Percentiles rank a stretch among this genome's conserved stretches.
Conservation (phyloP, 2,888 invertebrate species). For the Artemia sinica region DNA sequence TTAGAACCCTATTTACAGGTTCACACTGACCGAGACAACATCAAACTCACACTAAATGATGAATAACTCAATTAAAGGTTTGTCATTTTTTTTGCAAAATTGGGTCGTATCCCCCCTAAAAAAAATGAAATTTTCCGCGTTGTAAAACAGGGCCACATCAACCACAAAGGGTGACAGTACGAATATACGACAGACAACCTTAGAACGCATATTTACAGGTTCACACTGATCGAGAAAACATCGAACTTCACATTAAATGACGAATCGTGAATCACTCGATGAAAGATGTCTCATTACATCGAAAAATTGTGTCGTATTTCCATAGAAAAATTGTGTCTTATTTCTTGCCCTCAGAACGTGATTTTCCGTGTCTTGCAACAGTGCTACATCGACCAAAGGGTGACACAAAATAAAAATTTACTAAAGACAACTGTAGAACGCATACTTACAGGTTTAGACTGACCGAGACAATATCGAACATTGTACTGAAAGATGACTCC, state of each 20-base stretch:
- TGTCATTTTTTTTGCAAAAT: no score
- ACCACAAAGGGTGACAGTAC: slow-evolving; percentile 14
- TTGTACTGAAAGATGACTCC: slow-evolving; percentile 94
- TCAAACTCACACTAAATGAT: not conserved
- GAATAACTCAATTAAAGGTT: not conserved
- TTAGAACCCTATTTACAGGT: no score
- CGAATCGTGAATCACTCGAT: slow-evolving; percentile 43
- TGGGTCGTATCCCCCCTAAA: no score
- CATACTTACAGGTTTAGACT: slow-evolving; percentile 66
- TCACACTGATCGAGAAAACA: slow-evolving; percentile 87
- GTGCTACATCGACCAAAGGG: no score
- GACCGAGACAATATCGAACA: slow-evolving; percentile 85
- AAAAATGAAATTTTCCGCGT: no score
- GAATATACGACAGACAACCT: not conserved
- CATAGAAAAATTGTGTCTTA: no score
- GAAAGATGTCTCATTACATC: not conserved
- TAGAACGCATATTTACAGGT: slow-evolving; percentile 44
- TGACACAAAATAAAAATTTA: no score
- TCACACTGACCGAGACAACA: no score
- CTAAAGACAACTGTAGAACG: no score
- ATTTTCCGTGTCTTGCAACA: no score
- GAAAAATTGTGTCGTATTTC: no score
- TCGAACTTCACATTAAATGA: slow-evolving; percentile 91
- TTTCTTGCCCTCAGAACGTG: no score
- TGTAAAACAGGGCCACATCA: not conserved